phyloP scores from a whole-genome alignment of 64 coral and sea anemone species.

The Porites australiensis region DNA sequence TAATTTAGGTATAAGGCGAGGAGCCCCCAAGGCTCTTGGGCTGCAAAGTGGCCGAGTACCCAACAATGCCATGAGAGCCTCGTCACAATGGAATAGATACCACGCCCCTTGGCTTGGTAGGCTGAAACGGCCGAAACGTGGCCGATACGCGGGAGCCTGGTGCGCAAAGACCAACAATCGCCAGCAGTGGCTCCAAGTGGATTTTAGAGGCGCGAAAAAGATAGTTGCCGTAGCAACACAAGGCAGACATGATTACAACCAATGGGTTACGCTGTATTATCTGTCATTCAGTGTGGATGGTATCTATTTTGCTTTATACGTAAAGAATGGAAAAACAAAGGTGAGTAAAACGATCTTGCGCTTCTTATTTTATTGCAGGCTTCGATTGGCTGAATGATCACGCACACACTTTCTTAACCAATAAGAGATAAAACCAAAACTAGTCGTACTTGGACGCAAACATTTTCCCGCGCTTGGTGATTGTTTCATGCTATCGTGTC shows the following conservation, averaged over 20 bases:
- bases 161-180: slow-evolving; percentile 54
- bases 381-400: too few relatives aligned
- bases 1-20: neutral
- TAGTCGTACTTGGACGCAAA: too few relatives aligned
- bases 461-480: too few relatives aligned
- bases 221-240: slow-evolving; percentile 50
- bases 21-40: slow-evolving; percentile 31
- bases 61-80: slow-evolving; percentile 50
- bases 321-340: slow-evolving; percentile 33
- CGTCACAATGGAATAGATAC: slow-evolving; percentile 37
- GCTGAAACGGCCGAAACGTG: slow-evolving; percentile 40
- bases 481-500: too few relatives aligned
- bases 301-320: slow-evolving; percentile 40
- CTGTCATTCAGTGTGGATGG: slow-evolving; percentile 51
- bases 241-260: slow-evolving; percentile 63
- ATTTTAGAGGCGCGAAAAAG: slow-evolving; percentile 36
- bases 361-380: too few relatives aligned
- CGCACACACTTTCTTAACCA: too few relatives aligned
- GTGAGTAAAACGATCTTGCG: neutral
- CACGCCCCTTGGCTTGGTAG: slow-evolving; percentile 29
- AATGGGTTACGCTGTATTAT: slow-evolving; percentile 58
- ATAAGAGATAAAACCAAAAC: too few relatives aligned
- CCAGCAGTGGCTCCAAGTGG: slow-evolving; percentile 46
- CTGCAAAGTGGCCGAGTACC: slow-evolving; percentile 34
- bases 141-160: slow-evolving; percentile 74